phyloP scores from a whole-genome alignment of 2,797 vertebrate species.

The Anas acuta region DNA sequence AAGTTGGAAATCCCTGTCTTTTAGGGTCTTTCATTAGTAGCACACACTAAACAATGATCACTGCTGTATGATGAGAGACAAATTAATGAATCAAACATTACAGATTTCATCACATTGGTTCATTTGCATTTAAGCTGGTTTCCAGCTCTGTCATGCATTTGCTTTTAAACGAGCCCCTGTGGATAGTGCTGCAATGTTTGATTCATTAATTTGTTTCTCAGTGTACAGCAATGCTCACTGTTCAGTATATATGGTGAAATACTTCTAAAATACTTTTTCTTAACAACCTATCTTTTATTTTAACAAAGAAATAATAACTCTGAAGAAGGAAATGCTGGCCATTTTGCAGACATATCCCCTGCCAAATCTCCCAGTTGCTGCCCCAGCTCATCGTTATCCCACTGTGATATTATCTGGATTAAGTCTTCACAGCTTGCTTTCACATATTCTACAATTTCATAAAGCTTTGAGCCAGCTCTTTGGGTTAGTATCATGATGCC shows the following conservation, averaged over 20 bases:
- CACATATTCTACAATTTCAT: constrained; percentile 64
- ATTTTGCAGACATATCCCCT: not conserved
- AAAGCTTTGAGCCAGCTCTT: constrained; percentile 64
- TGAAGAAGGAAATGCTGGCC: constrained; percentile 24
- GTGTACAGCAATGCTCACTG: constrained; percentile 55
- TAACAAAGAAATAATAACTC: constrained; percentile 40
- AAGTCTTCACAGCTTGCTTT: constrained; percentile 71
- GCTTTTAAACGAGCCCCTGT: constrained; percentile 71
- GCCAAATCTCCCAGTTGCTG: constrained; percentile 71
- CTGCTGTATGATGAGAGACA: constrained; percentile 61
- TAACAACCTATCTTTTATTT: constrained; percentile 48
- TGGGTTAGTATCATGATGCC: constrained; percentile 31
- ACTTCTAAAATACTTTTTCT: constrained; percentile 60
- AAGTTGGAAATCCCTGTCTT: constrained; percentile 5
- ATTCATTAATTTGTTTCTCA: constrained; percentile 70
- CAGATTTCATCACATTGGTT: constrained; percentile 65
- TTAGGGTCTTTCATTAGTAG: constrained; percentile 55
- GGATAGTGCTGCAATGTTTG: constrained; percentile 64
- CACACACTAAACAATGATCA: constrained; percentile 59
- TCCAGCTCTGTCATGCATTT: constrained; percentile 69
- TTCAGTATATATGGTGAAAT: constrained; percentile 32
- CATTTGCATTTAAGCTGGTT: constrained; percentile 69
- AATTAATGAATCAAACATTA: constrained; percentile 74
- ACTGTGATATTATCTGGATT: constrained; percentile 73
- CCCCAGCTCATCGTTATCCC: constrained; percentile 56